Base-by-base conservation (phyloP, 1,140 invertebrate species). In the Holcopasites calliopsidis region DNA sequence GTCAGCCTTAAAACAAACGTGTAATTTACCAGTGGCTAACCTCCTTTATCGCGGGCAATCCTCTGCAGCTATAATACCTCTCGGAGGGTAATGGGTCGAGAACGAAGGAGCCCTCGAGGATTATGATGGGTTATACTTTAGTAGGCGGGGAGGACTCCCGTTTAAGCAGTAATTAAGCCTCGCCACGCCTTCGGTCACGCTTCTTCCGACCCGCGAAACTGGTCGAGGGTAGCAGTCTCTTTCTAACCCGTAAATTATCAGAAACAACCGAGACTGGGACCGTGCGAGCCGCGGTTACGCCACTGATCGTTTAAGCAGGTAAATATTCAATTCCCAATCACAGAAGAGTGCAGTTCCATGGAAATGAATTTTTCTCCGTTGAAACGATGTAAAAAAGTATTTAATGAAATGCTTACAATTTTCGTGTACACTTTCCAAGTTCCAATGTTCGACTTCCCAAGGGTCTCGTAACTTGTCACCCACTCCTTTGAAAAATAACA, bases 161-260 rank as follows among this genome's bases (percentile, higher is more conserved):
- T 91, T 91, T 91, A 90, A 90, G 82, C 83, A 87, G 88, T 90
- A 91, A 90, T 91, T 91, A 91, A 88, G 88, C 70, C 77, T 84
- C 71, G 83, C 89, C 85, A 88, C 89, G 89, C 90, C 90, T 85
- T 86, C 86, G 79, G 83, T 89, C 88, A 89, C 88, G 87, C 86
- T 90, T 87, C 79, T 61, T 77, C 72, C 77, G 55, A 44, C 49
- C 44, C 68, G 77, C 62, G 52, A 76, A 73, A 52, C 55, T 33
- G 49, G 16, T 28, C 58, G 47, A 69, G 26, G 16, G 33, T 16
- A n/a, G n/a, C n/a, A n/a, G n/a, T n/a, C n/a, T n/a, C n/a, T n/a
- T n/a, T 26, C 1, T 0, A 3, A 38, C 33, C 28, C 31, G 21
- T 68, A 38, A 58, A 68, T 68, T 74, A 57, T 66, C 13, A 68